phyloP scores from a whole-genome alignment of 2,888 invertebrate species.

The Chloromyia formosa region DNA sequence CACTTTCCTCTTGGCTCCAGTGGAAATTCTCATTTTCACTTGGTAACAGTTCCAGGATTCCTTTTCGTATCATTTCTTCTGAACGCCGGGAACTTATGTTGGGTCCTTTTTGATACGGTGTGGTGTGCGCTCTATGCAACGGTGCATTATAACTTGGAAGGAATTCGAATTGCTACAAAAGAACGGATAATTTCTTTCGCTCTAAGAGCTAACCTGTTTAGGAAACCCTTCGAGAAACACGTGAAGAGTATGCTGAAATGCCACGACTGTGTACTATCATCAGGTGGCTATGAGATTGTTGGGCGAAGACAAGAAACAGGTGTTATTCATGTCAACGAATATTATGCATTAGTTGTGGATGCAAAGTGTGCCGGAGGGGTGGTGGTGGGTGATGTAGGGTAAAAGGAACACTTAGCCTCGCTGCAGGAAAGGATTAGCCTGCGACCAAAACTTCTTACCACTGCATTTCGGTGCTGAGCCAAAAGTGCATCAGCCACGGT shows the following conservation, averaged over 20 bases:
- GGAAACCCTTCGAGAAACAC: neutral
- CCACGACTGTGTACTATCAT: neutral
- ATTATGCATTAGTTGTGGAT: constrained; percentile 7
- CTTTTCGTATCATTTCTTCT: neutral
- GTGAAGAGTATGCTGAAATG: neutral
- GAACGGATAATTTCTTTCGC: neutral
- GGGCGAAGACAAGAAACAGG: neutral
- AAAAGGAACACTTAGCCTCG: neutral
- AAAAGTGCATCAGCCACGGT: neutral
- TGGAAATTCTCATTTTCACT: too few relatives aligned
- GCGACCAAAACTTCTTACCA: neutral
- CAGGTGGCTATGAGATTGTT: constrained; percentile 13
- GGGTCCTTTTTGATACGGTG: too few relatives aligned
- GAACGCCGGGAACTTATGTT: neutral
- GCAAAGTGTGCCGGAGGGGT: neutral
- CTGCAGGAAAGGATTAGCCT: neutral
- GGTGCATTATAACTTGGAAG: neutral
- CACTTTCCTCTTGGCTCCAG: too few relatives aligned
- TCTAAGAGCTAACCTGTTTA: neutral
- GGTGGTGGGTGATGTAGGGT: neutral
- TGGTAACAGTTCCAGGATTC: too few relatives aligned
- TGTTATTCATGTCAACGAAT: neutral
- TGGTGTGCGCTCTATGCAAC: neutral
- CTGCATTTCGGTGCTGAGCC: neutral
- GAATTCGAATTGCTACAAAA: neutral